Conservation (phyloP, 2,797 vertebrate species). For the Thripadectes ignobilis region DNA sequence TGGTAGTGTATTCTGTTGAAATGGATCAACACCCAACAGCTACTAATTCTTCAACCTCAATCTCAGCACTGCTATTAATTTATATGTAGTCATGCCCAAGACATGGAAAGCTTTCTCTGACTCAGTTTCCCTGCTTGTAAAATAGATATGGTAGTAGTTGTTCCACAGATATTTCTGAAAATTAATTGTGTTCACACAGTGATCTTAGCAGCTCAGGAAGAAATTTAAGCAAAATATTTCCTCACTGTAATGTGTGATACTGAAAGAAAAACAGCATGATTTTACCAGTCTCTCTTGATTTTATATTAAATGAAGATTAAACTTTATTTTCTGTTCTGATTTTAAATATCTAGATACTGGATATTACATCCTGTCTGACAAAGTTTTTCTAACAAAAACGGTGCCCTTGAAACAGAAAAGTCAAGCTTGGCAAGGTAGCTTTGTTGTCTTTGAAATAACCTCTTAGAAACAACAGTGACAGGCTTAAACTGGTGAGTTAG, state of each 20-base stretch:
- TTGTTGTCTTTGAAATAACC: background rate
- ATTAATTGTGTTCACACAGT: background rate
- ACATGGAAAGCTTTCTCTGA: background rate
- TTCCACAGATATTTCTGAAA: background rate
- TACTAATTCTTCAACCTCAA: background rate
- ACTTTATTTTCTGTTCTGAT: background rate
- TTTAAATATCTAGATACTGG: background rate
- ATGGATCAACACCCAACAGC: background rate
- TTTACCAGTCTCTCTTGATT: background rate
- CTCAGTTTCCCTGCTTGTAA: background rate
- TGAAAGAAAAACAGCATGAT: background rate
- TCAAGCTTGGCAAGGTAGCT: background rate
- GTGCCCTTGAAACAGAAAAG: background rate
- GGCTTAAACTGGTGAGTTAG: background rate
- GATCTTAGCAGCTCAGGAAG: background rate
- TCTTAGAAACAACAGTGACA: background rate
- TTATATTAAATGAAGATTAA: background rate
- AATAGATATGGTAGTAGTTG: background rate
- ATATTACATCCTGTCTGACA: background rate
- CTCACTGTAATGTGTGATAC: background rate
- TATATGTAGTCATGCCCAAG: background rate
- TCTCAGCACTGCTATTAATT: background rate
- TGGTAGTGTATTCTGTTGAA: background rate
- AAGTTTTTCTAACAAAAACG: background rate
- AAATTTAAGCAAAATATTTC: background rate